Evolutionary conservation across 2,113 vertebrate species (phyloP).

Genomic region (Oncorhynchus tshawytscha): DNA sequence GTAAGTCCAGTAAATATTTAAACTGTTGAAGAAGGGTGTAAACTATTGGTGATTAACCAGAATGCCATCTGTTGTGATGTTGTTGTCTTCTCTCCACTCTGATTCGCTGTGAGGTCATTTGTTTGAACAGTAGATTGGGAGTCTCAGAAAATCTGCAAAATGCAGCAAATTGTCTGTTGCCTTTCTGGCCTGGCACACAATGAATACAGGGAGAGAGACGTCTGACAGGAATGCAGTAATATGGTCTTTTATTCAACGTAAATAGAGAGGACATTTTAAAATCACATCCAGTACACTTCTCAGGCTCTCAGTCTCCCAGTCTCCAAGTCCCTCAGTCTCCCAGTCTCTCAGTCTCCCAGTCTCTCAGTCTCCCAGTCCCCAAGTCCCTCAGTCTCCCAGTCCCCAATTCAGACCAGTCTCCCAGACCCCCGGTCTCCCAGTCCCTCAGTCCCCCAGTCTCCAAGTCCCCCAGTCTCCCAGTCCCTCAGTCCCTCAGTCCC

Average conservation of each 20-base stretch:
- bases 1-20: conserved; percentile 66
- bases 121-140: conserved; percentile 68
- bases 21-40: conserved; percentile 60
- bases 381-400: no score
- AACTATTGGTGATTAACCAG: conserved; percentile 57
- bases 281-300: neutral
- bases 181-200: neutral
- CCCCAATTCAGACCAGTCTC: no score
- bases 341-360: fast-evolving
- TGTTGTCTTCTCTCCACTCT: conserved; percentile 50
- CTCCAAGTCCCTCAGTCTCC: no score
- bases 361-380: fast-evolving
- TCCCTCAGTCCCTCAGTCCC: no score
- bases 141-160: conserved; percentile 67
- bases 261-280: no score
- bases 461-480: no score
- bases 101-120: conserved; percentile 66
- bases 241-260: no score
- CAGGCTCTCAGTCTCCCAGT: neutral
- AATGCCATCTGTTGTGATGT: conserved; percentile 46
- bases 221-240: neutral
- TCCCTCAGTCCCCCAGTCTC: no score
- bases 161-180: conserved; percentile 47
- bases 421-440: no score
- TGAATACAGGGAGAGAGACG: conserved; percentile 7